Conservation (phyloP, 2,797 vertebrate genomes). For the Eulemur mongoz region DNA sequence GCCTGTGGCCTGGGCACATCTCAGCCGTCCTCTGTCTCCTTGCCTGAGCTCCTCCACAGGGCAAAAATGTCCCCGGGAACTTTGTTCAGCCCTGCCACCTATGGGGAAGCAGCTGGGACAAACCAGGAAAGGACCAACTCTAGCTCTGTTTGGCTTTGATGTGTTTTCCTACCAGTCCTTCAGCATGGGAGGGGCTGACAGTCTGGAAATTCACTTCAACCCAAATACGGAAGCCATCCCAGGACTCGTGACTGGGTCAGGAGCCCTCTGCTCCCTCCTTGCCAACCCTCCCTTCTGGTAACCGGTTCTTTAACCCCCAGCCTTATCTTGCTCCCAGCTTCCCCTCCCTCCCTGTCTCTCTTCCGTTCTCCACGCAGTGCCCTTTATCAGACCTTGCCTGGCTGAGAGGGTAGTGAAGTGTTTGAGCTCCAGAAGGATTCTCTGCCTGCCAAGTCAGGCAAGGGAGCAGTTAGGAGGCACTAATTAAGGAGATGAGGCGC, state of each 20-base stretch:
- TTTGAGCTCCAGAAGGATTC: background rate
- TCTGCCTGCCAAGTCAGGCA: background rate
- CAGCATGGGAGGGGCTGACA: background rate
- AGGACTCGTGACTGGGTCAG: background rate
- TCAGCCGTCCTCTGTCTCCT: background rate
- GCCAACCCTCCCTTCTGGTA: background rate
- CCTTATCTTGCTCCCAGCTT: background rate
- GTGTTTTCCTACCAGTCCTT: background rate
- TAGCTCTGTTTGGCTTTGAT: background rate
- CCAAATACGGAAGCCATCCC: background rate
- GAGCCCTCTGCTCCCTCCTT: background rate
- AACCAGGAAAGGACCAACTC: background rate
- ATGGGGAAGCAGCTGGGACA: background rate
- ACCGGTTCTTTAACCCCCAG: background rate
- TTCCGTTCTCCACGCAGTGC: fast-evolving
- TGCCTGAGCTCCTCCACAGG: background rate
- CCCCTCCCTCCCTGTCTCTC: background rate
- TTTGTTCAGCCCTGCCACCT: background rate
- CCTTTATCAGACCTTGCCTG: background rate
- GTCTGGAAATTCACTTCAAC: slow-evolving; percentile 17
- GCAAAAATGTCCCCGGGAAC: background rate
- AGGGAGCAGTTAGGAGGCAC: background rate
- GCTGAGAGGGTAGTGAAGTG: background rate
- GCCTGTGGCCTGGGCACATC: background rate
- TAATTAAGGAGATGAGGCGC: background rate